phyloP scores from a whole-genome alignment of 2,888 invertebrate species.

The Neocrepidodera transversa region DNA sequence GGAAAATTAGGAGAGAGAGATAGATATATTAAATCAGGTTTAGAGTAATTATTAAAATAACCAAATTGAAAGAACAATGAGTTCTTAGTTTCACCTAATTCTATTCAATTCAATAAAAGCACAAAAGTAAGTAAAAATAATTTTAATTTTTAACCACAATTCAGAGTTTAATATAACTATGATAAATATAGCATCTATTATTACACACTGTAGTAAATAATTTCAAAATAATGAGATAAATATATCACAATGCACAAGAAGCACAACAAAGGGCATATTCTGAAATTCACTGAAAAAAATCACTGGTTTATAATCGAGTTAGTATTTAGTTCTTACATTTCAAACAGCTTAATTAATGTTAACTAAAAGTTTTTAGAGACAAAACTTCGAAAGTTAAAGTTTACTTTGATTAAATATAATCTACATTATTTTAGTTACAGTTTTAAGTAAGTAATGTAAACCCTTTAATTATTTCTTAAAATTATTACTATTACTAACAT shows the following conservation, averaged over 20 bases:
- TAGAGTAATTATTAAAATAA: too few species aligned
- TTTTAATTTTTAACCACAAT: slow-evolving; percentile 45
- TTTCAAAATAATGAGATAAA: slow-evolving; percentile 35
- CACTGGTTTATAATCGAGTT: background rate
- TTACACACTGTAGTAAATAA: slow-evolving; percentile 46
- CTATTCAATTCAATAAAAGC: too few species aligned
- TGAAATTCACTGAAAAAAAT: slow-evolving; percentile 21
- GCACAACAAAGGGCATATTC: slow-evolving; percentile 45
- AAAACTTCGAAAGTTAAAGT: background rate
- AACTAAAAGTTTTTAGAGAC: background rate
- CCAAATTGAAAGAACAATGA: too few species aligned
- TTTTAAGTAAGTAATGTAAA: background rate
- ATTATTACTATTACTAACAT: background rate
- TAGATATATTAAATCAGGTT: too few species aligned
- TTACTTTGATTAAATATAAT: background rate
- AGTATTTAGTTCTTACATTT: slow-evolving; percentile 1
- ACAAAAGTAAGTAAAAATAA: slow-evolving; percentile 51
- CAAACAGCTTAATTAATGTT: background rate
- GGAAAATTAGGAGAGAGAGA: too few species aligned
- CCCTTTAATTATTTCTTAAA: background rate
- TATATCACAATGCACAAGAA: slow-evolving; percentile 58
- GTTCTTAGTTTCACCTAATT: too few species aligned
- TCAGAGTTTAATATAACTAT: slow-evolving; percentile 47
- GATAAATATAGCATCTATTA: slow-evolving; percentile 52
- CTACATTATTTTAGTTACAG: background rate